Percentiles rank a stretch among this genome's conserved stretches.
These are phyloP conservation scores for Melospiza melodia DNA, from an alignment of 2,113 vertebrate species.

Conservation along the genomic window DNA sequence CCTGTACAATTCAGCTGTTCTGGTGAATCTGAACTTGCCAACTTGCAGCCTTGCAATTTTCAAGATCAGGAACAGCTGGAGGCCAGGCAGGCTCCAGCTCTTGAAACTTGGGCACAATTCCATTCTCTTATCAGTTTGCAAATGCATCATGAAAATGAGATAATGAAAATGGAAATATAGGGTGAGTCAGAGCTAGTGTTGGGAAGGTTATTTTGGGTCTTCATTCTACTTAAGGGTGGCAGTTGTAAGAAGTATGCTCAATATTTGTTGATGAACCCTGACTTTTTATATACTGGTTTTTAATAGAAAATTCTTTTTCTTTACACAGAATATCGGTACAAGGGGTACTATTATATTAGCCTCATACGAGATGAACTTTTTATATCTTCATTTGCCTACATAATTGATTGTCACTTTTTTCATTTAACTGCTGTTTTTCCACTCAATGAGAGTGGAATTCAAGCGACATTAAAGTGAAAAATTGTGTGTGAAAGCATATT, in stretches of 20 bases:
- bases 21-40: background rate
- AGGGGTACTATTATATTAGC: background rate
- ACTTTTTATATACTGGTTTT: background rate
- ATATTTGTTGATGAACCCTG: background rate
- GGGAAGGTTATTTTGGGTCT: background rate
- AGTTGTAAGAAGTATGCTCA: background rate
- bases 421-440: background rate
- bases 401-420: background rate
- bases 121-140: background rate
- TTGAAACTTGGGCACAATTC: background rate
- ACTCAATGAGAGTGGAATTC: background rate
- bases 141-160: background rate
- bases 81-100: background rate
- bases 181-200: background rate
- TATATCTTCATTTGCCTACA: background rate
- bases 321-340: background rate
- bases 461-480: background rate
- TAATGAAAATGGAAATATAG: background rate
- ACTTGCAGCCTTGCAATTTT: background rate
- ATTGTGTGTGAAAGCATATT: background rate
- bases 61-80: background rate
- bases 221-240: background rate
- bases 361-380: background rate
- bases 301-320: background rate
- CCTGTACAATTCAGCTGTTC: background rate